Base-by-base conservation (phyloP, 2,113 vertebrate genomes). In the Rallus limicola region DNA sequence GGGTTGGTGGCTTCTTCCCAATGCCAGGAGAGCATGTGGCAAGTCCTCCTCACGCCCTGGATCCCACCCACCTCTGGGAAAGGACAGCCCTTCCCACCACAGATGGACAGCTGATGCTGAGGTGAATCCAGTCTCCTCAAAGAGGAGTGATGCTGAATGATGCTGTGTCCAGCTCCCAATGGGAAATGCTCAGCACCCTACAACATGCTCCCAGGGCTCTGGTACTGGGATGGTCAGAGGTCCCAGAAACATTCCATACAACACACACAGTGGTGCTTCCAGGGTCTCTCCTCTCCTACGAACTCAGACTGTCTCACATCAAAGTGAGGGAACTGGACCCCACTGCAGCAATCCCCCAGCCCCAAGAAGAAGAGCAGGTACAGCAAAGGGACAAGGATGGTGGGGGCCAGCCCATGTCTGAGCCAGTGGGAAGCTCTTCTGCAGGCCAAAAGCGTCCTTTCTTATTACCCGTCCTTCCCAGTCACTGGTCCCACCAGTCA, bases 171-270 rank as follows among this genome's bases (percentile, higher is more conserved):
- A 70, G 18, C 20, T 29, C 64, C 55, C 69, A 53, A 58, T 65
- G 28, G 56, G 79, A 28, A 81, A 34, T 0, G 0, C 56, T 63
- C 63, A 40, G 92, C 86, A 75, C 34, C 26, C 29, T 29, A 12
- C 6, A 2, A 5, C 3, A 3, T 9, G 24, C 20, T 25, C 5
- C 10, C 68, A 78, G 36, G n/a, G 26, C 44, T 55, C 70, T 42
- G 69, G 64, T n/a, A 34, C 60, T 17, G 11, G 52, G 29, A 15
- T 1, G 16, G 11, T 40, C 42, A 44, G 40, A 83, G 68, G 40
- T 56, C 46, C n/a, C 68, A 68, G 33, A 44, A 80, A 74, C 0
- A 0, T 33, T 33, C 52, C 16, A 14, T 11, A 26, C 16, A 38
- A 60, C 24, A 33, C 2, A 2, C 21, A 52, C 33, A 4, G 21